A percentile compares a stretch with the other conserved stretches of the same genome.
Evolutionary conservation across 2,797 vertebrate genomes (phyloP).

Genomic region (Characodon lateralis): DNA sequence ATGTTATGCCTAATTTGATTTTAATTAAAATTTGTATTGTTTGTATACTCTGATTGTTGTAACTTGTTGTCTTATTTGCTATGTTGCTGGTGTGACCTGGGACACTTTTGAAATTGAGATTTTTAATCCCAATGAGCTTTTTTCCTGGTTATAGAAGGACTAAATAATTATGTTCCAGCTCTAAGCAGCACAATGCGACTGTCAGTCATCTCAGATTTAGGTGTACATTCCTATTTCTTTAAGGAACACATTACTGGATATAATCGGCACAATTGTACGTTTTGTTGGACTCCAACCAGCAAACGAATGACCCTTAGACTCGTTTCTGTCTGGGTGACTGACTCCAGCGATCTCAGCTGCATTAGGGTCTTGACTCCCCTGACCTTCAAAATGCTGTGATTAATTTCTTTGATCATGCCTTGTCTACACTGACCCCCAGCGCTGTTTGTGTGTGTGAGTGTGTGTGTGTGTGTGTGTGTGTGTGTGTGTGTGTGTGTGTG

Average conservation of each 20-base stretch:
- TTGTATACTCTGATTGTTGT: not conserved
- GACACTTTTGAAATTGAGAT: not conserved
- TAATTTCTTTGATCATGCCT: constrained; percentile 52
- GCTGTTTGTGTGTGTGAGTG: constrained; percentile 25
- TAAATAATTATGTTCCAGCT: no score
- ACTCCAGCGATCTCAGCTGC: constrained; percentile 29
- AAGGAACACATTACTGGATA: not conserved
- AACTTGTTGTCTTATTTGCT: not conserved
- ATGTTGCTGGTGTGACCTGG: not conserved
- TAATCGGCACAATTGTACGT: not conserved
- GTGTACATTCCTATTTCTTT: not conserved
- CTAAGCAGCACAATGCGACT: not conserved
- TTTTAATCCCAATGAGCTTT: not conserved
- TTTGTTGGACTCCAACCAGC: constrained; percentile 16
- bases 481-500: constrained; percentile 38
- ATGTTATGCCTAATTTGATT: not conserved
- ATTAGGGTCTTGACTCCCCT: constrained; percentile 40
- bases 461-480: constrained; percentile 44
- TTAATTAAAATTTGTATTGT: not conserved
- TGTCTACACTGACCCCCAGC: constrained; percentile 32
- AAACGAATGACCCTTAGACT: not conserved
- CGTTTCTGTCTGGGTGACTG: constrained; percentile 33
- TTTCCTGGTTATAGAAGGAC: not conserved
- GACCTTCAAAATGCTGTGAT: constrained; percentile 40
- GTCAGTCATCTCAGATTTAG: not conserved